phyloP scores from a whole-genome alignment of 2,797 vertebrate species.

The Rhynchotus rufescens region DNA sequence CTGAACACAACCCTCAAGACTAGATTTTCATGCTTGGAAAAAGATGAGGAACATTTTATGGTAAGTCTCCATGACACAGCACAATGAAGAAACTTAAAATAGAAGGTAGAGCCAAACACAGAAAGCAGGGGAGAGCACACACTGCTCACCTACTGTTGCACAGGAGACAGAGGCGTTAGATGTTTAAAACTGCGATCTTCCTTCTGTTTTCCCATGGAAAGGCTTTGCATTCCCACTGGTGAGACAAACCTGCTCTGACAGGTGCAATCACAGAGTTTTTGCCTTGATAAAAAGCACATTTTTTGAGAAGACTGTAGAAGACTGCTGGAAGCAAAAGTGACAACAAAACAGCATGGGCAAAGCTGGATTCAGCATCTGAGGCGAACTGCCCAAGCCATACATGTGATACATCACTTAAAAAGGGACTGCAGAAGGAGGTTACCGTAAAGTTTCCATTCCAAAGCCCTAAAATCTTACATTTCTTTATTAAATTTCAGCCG shows the following conservation, averaged over 20 bases:
- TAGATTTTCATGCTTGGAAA: constrained; percentile 35
- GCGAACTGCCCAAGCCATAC: neutral
- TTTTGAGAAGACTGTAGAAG: neutral
- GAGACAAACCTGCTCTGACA: neutral
- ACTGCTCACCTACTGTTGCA: neutral
- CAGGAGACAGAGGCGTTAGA: neutral
- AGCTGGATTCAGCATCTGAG: neutral
- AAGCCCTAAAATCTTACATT: constrained; percentile 63
- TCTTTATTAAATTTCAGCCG: constrained; percentile 62
- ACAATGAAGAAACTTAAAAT: neutral
- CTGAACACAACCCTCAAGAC: neutral
- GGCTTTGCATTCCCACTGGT: neutral
- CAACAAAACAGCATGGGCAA: neutral
- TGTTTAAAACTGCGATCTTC: neutral
- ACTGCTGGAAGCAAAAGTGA: neutral
- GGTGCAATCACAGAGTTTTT: neutral
- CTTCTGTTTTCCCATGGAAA: neutral
- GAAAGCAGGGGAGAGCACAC: neutral
- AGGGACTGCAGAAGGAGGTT: constrained; percentile 1
- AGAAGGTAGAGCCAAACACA: neutral
- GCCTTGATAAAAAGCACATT: neutral
- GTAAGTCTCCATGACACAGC: neutral
- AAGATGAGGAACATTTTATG: constrained; percentile 21
- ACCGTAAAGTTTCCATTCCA: constrained; percentile 47
- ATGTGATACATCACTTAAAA: neutral